Evolutionary conservation across 2,113 vertebrate species (phyloP).

Genomic region (Bufo bufo): DNA sequence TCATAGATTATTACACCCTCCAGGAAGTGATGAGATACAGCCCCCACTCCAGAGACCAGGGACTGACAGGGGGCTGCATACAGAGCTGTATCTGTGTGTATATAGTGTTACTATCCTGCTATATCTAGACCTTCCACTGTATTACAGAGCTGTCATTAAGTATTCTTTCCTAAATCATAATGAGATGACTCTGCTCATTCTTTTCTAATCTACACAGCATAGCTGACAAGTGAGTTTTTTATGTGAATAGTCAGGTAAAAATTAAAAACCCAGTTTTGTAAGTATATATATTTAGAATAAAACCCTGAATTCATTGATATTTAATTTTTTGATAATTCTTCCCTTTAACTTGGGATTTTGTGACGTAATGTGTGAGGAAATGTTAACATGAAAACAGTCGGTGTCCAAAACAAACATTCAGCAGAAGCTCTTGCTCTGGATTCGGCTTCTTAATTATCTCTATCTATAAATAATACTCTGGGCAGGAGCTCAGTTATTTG

Average conservation of each 20-base stretch:
- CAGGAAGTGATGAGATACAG: too few species aligned
- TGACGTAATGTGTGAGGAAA: not conserved
- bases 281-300: too few species aligned
- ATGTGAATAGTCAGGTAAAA: not conserved
- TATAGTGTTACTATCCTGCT: not conserved
- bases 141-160: too few species aligned
- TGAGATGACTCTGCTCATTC: not conserved
- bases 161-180: too few species aligned
- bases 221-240: not conserved
- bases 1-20: too few species aligned
- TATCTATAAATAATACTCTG: conserved; percentile 25
- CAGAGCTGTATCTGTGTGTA: too few species aligned
- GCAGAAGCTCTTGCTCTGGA: not conserved
- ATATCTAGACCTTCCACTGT: too few species aligned
- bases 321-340: too few species aligned
- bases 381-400: not conserved
- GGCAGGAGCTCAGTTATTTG: not conserved
- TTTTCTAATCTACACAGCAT: not conserved
- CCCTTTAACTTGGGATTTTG: not conserved
- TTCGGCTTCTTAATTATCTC: not conserved
- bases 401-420: not conserved
- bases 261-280: not conserved
- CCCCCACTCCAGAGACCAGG: too few species aligned
- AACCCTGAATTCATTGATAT: too few species aligned
- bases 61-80: too few species aligned